These are phyloP conservation scores for Drosophila nigromelanica DNA, from an alignment of 1,140 invertebrate genomes.

Conservation along the genomic window DNA sequence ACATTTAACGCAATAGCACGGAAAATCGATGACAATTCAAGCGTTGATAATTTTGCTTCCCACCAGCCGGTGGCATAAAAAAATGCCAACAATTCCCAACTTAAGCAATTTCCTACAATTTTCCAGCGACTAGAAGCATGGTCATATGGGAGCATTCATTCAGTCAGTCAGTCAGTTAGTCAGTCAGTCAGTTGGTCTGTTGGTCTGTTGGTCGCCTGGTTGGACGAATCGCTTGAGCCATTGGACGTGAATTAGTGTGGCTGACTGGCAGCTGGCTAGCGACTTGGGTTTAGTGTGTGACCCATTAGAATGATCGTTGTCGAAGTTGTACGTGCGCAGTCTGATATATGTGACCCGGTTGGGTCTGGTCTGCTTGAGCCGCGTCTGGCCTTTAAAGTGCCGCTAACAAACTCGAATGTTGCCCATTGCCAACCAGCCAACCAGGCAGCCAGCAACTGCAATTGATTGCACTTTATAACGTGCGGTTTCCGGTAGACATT, in stretches of 20 bases:
- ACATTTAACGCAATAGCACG: slow-evolving; percentile 79
- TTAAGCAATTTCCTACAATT: slow-evolving; percentile 80
- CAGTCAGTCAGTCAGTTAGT: slow-evolving; percentile 17
- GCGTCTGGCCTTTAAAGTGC: slow-evolving; percentile 61
- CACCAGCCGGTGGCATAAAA: slow-evolving; percentile 31
- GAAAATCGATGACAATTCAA: slow-evolving; percentile 82
- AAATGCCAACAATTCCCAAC: slow-evolving; percentile 74
- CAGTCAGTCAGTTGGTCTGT: slow-evolving; percentile 9
- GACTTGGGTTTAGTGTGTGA: slow-evolving; percentile 73
- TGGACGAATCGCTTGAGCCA: slow-evolving; percentile 39
- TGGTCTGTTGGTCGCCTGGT: not conserved
- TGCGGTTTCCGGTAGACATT: slow-evolving; percentile 82
- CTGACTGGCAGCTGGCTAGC: slow-evolving; percentile 44
- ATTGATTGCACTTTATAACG: slow-evolving; percentile 83
- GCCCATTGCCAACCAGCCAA: slow-evolving; percentile 24
- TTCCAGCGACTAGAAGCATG: slow-evolving; percentile 60
- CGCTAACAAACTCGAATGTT: slow-evolving; percentile 70
- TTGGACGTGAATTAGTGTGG: slow-evolving; percentile 58
- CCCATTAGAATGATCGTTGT: slow-evolving; percentile 82
- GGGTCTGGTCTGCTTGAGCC: slow-evolving; percentile 30
- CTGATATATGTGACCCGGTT: slow-evolving; percentile 64
- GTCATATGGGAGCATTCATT: slow-evolving; percentile 75
- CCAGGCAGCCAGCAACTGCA: slow-evolving; percentile 66
- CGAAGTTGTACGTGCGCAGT: slow-evolving; percentile 72
- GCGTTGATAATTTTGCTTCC: slow-evolving; percentile 77